A percentile compares a stretch with the other conserved stretches of the same genome.
Evolutionary conservation across 2,888 invertebrate genomes (phyloP).

Genomic region (Drosophila villosipedis): DNA sequence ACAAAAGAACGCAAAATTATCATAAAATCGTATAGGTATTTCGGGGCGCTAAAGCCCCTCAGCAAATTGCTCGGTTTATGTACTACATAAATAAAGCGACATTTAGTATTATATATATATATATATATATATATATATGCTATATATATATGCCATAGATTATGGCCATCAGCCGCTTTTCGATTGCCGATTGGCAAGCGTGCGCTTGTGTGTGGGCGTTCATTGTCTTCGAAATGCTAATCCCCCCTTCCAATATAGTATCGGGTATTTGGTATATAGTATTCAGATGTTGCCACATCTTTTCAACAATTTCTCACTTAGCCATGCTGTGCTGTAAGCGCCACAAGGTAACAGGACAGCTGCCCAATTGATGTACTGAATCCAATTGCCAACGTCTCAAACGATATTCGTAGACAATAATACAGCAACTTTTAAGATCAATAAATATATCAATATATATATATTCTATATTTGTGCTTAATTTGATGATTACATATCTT

Average conservation of each 20-base stretch:
- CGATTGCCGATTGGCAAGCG: slow-evolving; percentile 54
- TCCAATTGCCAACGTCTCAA: neutral
- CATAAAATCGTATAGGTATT: slow-evolving; percentile 64
- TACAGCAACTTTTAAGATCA: neutral
- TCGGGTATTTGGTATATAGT: neutral
- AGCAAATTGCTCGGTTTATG: slow-evolving; percentile 28
- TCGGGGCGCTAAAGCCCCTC: neutral
- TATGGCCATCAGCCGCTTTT: slow-evolving; percentile 33
- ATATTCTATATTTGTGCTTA: neutral
- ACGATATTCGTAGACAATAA: neutral
- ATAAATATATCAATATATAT: neutral
- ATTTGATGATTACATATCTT: neutral
- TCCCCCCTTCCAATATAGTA: slow-evolving; percentile 15
- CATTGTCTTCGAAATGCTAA: slow-evolving; percentile 48
- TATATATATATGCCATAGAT: slow-evolving; percentile 14
- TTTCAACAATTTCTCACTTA: slow-evolving; percentile 28
- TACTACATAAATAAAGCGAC: slow-evolving; percentile 26
- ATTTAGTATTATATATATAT: slow-evolving; percentile 1
- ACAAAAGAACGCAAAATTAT: slow-evolving; percentile 71
- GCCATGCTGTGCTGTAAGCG: neutral
- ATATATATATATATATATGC: neutral
- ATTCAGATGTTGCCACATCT: slow-evolving; percentile 14
- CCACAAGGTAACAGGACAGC: neutral
- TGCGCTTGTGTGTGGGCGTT: slow-evolving; percentile 31
- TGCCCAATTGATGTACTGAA: neutral